A percentile compares a stretch with the other conserved stretches of the same genome.
Evolutionary conservation across 2,797 vertebrate genomes (phyloP).

Genomic region (Phataginus tricuspis): DNA sequence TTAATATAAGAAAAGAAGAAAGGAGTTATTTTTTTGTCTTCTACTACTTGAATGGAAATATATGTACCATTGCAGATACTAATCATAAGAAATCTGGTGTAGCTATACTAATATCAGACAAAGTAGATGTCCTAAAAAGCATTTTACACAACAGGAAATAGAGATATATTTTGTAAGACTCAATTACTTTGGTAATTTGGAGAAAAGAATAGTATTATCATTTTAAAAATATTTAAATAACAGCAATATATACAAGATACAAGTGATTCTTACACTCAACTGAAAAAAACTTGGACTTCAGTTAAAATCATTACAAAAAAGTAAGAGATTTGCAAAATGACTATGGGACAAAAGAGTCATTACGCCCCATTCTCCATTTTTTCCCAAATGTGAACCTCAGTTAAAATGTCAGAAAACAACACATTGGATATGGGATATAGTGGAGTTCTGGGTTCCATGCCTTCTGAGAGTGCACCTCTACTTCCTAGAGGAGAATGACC

Average conservation of each 20-base stretch:
- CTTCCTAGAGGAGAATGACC: neutral
- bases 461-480: rapidly evolving
- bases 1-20: neutral
- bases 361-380: rapidly evolving
- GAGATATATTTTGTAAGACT: neutral
- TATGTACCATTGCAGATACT: neutral
- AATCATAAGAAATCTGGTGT: neutral
- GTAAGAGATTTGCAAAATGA: neutral
- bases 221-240: neutral
- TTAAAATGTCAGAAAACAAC: neutral
- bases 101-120: neutral
- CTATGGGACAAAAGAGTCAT: neutral
- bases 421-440: neutral
- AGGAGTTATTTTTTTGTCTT: neutral
- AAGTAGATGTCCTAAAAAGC: neutral
- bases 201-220: neutral
- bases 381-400: neutral
- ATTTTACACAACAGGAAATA: neutral
- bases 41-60: neutral
- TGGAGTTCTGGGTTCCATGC: neutral
- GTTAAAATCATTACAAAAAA: neutral
- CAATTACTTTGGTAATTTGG: neutral
- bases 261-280: neutral
- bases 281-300: neutral
- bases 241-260: neutral